Evolutionary conservation across 2,113 vertebrate species (phyloP), one percentile per base, ranked within the genome.

Genomic region (Odontesthes bonariensis): DNA sequence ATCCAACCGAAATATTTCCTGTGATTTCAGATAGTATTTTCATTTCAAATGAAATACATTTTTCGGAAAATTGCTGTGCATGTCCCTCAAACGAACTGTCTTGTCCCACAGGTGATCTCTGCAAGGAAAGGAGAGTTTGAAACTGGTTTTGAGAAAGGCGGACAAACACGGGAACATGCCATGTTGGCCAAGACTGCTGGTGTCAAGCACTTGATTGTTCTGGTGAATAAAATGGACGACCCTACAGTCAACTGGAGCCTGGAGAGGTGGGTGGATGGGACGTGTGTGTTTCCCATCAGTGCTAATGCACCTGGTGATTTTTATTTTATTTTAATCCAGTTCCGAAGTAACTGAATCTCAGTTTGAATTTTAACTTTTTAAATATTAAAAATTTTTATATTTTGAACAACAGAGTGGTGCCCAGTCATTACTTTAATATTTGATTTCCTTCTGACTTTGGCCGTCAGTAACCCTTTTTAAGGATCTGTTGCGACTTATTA

Each of bases 151-250:
- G 98, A 99, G 88, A 99, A 99, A 84, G 98, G 98, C 8, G 98
- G 98, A 72, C 98, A 99, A 86, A 99, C 98, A 1, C 95, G 98
- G 88, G 98, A 99, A 83, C 98, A 99, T 22, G 98, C 98, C 51
- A 99, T 99, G 98, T 90, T 99, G 90, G 98, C 98, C 81, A 99
- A 99, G 91, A 99, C 98, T 12, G 98, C 98, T 0, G 98, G 98
- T 33, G 98, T 99, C 60, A 99, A 98, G 73, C 98, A 99, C 83
- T 95, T 99, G 91, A 98, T 99, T 83, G 97, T 99, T 82, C 95
- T 99, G 86, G 95, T 99, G 88, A 99, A 99, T 90, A 99, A 99
- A 91, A 99, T 99, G 98, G 98, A 99, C 8, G 98, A 99, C 75
- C 97, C 98, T 6, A 99, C 98, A 32, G 98, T 99, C 75, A 96